Conservation (phyloP, 2,888 invertebrate genomes). For the Trissoscelio sp. region DNA sequence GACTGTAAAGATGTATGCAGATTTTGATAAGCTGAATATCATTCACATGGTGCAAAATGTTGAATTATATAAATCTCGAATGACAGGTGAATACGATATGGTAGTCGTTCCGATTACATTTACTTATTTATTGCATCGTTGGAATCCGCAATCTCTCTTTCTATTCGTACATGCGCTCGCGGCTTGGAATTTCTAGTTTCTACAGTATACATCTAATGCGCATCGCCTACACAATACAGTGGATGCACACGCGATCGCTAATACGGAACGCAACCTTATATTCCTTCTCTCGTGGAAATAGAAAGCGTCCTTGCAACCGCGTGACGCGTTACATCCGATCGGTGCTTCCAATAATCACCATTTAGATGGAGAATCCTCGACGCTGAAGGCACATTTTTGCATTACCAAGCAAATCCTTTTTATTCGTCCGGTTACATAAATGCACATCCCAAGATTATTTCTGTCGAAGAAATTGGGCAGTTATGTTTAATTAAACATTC, state of each 20-base stretch:
- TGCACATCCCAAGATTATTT: not conserved
- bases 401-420: slow-evolving; percentile 36
- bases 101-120: slow-evolving; percentile 62
- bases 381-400: slow-evolving; percentile 49
- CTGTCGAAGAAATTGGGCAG: too few relatives aligned
- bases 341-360: slow-evolving; percentile 55
- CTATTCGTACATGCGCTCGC: slow-evolving; percentile 23
- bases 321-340: slow-evolving; percentile 62
- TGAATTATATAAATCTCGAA: slow-evolving; percentile 57
- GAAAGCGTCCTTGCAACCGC: slow-evolving; percentile 70
- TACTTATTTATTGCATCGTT: slow-evolving; percentile 66
- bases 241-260: slow-evolving; percentile 55
- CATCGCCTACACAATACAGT: slow-evolving; percentile 61
- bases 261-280: slow-evolving; percentile 67
- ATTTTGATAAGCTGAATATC: slow-evolving; percentile 40
- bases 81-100: slow-evolving; percentile 64
- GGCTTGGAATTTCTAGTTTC: slow-evolving; percentile 63
- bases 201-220: slow-evolving; percentile 54
- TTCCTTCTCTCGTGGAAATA: slow-evolving; percentile 67
- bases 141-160: slow-evolving; percentile 62
- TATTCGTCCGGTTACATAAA: slow-evolving; percentile 38
- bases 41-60: slow-evolving; percentile 25
- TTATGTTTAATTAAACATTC: too few relatives aligned
- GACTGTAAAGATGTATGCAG: not conserved
- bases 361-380: slow-evolving; percentile 39